Conservation (phyloP, 2,113 vertebrate species). For the Salminus brasiliensis region DNA sequence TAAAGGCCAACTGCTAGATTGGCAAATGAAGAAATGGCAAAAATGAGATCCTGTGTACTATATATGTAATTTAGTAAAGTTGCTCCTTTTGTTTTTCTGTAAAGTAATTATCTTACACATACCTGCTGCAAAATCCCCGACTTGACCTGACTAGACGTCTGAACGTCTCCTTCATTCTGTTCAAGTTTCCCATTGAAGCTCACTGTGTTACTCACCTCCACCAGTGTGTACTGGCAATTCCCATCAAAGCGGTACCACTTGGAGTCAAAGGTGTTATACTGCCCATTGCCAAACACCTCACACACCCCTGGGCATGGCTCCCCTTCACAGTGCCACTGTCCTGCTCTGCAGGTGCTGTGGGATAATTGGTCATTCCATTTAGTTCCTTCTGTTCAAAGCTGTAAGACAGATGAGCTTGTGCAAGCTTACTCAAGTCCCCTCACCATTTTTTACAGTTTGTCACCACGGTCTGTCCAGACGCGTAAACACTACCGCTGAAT, state of each 20-base stretch:
- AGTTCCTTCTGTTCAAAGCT: too few species aligned
- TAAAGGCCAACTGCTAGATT: too few species aligned
- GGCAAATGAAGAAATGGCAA: too few species aligned
- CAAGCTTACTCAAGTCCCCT: neutral
- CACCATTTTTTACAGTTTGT: conserved; percentile 71
- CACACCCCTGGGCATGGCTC: conserved; percentile 70
- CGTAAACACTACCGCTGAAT: conserved; percentile 63
- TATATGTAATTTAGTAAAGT: too few species aligned
- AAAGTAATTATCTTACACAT: too few species aligned
- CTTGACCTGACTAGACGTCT: too few species aligned
- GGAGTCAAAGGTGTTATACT: conserved; percentile 77
- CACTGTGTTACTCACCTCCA: conserved; percentile 72
- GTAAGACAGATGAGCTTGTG: neutral
- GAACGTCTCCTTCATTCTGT: too few species aligned
- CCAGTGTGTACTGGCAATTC: conserved; percentile 75
- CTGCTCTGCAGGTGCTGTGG: conserved; percentile 65
- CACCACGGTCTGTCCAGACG: conserved; percentile 60
- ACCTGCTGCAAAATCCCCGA: too few species aligned
- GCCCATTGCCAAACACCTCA: conserved; percentile 78
- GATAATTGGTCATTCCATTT: too few species aligned
- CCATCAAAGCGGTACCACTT: conserved; percentile 76
- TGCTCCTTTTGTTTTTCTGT: too few species aligned
- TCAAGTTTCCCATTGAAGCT: too few species aligned
- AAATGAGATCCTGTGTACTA: too few species aligned
- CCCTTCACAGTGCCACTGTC: conserved; percentile 67